These are phyloP conservation scores for Nymphalis urticae DNA, from an alignment of 2,888 invertebrate species.

Conservation along the genomic window DNA sequence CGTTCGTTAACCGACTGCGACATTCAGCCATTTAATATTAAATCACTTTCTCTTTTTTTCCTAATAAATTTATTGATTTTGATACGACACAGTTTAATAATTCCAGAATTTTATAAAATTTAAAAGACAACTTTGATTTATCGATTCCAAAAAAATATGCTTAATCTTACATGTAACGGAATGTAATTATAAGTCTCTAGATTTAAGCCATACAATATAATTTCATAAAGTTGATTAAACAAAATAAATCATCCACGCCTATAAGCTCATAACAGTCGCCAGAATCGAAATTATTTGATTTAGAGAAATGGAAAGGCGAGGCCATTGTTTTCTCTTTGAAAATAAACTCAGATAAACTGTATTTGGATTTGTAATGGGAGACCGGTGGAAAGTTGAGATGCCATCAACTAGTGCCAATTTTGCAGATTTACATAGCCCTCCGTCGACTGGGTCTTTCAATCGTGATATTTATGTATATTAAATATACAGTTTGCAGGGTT, in stretches of 20 bases:
- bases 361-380: constrained; percentile 67
- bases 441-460: constrained; percentile 14
- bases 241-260: constrained; percentile 27
- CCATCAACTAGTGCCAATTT: constrained; percentile 20
- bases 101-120: neutral
- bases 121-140: too few species aligned
- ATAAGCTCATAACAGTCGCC: constrained; percentile 26
- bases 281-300: constrained; percentile 51
- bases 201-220: neutral
- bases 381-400: constrained; percentile 36
- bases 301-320: constrained; percentile 69
- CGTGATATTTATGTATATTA: neutral
- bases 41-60: constrained; percentile 23
- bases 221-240: constrained; percentile 11
- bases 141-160: too few species aligned
- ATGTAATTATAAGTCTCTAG: neutral
- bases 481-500: neutral
- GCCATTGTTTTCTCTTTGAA: constrained; percentile 58
- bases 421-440: constrained; percentile 32
- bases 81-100: neutral
- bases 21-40: constrained; percentile 16
- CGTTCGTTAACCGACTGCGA: constrained; percentile 25
- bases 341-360: constrained; percentile 48
- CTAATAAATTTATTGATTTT: constrained; percentile 1
- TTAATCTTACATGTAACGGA: too few species aligned